Base-by-base conservation (phyloP, 2,888 invertebrate species). In the Apomyelois bistriatella region DNA sequence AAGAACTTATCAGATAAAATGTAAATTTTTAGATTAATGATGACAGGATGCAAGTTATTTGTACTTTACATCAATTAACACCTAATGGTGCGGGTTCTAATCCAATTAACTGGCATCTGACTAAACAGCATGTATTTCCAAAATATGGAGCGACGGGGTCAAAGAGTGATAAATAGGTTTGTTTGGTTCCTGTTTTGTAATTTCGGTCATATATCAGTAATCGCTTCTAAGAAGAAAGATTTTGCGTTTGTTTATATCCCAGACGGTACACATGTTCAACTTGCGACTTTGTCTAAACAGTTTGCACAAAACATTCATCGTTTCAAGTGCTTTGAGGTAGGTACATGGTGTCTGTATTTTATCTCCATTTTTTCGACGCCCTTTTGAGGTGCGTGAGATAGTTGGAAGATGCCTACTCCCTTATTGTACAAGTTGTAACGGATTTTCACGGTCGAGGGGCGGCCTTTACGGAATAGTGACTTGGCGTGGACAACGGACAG, bases 11-110 rank as follows among this genome's bases (percentile, higher is more conserved):
- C 52, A 52, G 53, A 56, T 55, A 48, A 53, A 58, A 56, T 49
- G 54, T 52, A 57, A 57, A 56, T 58, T 53, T 54, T 37, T 52
- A 56, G 17, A 53, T 53, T 56, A 59, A 54, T 56, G 59, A 59
- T 56, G 62, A 66, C 61, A 65, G 58, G 60, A 59, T 57, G 53
- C 54, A 52, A 55, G 57, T 35, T 53, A 48, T 58, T 54, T 53
- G 40, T 48, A 46, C 12, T 69, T 70, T 72, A 71, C 69, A 64
- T 64, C 71, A 74, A 77, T 79, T 79, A 79, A 68, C 61, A 61
- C 57, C 65, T 76, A 77, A 77, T 77, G 74, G 80, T 85, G 81
- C 83, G 85, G 85, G 85, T 74, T 69, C 72, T 75, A 73, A 82
- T 81, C 74, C 73, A 74, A 82, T 85, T 81, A 77, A 60, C 60